Base-by-base conservation (phyloP, 2,113 vertebrate genomes). In the Cichladusa arquata region DNA sequence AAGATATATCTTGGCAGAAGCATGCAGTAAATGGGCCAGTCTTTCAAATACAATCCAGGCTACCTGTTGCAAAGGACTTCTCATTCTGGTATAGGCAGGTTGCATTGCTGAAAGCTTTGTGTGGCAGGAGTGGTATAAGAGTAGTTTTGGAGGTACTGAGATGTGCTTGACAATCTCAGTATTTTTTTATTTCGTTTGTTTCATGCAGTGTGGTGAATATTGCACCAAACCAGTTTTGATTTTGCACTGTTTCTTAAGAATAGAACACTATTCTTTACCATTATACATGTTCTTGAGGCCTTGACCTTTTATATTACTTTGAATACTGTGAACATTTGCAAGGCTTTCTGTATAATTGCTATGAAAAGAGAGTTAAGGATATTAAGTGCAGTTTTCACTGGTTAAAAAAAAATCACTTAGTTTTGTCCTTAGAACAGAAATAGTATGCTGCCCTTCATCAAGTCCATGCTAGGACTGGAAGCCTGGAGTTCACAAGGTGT, bases 41-140 rank as follows among this genome's bases (percentile, higher is more conserved):
- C 34, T 87, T 58, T 61, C 45, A 38, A 50, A 70, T 22, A 40
- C 24, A 51, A 42, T 18, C 42, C n/a, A 69, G 58, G 36, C 91
- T 91, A 62, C 76, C 42, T 67, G 31, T 60, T 74, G 73, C 33
- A 67, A 44, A 76, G 70, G 48, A n/a, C 3, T 79, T 50, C 16
- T 1, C 5, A 0, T 50, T 45, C 69, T 66, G n/a, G 11, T 73
- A 1, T 4, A 66, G 34, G 60, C 42, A 44, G 0, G 0, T 51
- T 62, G 48, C 16, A 11, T 23, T 91, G 72, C 36, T 44, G 45
- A 36, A 61, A 50, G 50, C 13, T 91, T 70, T 83, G 31, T 4
- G 1, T 54, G 36, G 48, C 53, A 61, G 16, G 54, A 64, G 53
- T 19, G 34, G 8, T 42, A 0, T 23, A 33, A n/a, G 22, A 38